Evolutionary conservation across 2,888 invertebrate species (phyloP).

Genomic region (Mythimna impura): DNA sequence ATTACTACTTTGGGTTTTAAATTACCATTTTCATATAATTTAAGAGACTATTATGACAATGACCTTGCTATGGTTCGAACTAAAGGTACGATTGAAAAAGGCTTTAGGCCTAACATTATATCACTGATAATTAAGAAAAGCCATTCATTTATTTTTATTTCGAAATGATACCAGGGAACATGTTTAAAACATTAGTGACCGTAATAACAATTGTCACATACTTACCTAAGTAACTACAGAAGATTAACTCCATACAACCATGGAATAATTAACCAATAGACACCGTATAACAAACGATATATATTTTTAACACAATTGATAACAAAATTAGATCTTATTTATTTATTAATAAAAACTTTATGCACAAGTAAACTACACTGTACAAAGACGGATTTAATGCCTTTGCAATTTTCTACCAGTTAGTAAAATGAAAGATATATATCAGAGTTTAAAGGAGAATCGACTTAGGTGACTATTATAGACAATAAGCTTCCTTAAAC

Average conservation of each 20-base stretch:
- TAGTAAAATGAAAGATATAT: too few species aligned
- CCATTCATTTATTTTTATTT: constrained; percentile 1
- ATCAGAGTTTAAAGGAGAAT: too few species aligned
- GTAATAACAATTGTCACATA: neutral
- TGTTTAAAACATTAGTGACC: constrained; percentile 15
- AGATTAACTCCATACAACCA: neutral
- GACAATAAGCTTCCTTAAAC: neutral
- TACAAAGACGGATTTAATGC: too few species aligned
- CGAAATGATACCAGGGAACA: constrained; percentile 9
- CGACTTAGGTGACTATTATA: too few species aligned
- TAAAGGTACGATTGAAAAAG: neutral
- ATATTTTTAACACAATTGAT: neutral
- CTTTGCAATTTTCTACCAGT: too few species aligned
- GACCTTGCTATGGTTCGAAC: too few species aligned
- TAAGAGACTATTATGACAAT: neutral
- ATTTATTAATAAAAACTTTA: too few species aligned
- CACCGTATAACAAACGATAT: neutral
- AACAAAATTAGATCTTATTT: neutral
- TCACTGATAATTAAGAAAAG: neutral
- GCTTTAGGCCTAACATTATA: too few species aligned
- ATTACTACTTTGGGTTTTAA: neutral
- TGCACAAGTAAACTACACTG: too few species aligned
- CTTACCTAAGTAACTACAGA: neutral
- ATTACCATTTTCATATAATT: neutral
- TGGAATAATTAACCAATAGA: too few species aligned